phyloP scores from a whole-genome alignment of 2,888 invertebrate genomes.

The Gnatocerus cornutus region DNA sequence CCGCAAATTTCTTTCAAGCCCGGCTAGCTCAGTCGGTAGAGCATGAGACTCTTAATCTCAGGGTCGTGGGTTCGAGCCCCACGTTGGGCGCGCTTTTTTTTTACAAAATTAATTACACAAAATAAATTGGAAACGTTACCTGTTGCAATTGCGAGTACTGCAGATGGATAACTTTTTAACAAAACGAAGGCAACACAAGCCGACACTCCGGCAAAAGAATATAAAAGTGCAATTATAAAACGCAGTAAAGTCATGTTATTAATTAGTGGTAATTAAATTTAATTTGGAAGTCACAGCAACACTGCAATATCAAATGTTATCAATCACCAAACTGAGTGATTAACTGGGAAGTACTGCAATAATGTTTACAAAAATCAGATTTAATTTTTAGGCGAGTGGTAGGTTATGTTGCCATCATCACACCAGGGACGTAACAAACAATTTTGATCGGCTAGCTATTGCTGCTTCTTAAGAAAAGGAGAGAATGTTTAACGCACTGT shows the following conservation, averaged over 20 bases:
- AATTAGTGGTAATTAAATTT: too few species aligned
- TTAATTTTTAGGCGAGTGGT: neutral
- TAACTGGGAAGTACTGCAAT: slow-evolving; percentile 8
- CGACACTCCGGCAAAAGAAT: slow-evolving; percentile 49
- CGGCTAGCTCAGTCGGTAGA: slow-evolving; percentile 74
- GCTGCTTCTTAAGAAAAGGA: neutral
- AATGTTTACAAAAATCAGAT: slow-evolving; percentile 13
- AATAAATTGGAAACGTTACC: slow-evolving; percentile 46
- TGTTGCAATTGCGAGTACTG: slow-evolving; percentile 52
- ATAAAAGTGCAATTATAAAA: slow-evolving; percentile 41
- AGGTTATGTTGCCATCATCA: slow-evolving; percentile 18
- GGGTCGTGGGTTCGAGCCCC: slow-evolving; percentile 77
- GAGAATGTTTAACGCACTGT: too few species aligned
- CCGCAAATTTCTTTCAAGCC: slow-evolving; percentile 58
- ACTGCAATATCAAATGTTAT: slow-evolving; percentile 12
- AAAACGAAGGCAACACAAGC: slow-evolving; percentile 54
- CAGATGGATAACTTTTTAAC: slow-evolving; percentile 56
- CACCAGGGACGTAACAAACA: slow-evolving; percentile 16
- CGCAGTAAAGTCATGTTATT: slow-evolving; percentile 40
- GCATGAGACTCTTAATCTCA: slow-evolving; percentile 75
- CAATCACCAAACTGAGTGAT: slow-evolving; percentile 1
- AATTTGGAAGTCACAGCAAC: slow-evolving; percentile 11
- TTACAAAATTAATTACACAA: neutral
- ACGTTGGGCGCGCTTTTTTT: slow-evolving; percentile 70
- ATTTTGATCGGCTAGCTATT: neutral